Conservation (phyloP, 1,140 invertebrate genomes). For the Heliconius eleuchia region DNA sequence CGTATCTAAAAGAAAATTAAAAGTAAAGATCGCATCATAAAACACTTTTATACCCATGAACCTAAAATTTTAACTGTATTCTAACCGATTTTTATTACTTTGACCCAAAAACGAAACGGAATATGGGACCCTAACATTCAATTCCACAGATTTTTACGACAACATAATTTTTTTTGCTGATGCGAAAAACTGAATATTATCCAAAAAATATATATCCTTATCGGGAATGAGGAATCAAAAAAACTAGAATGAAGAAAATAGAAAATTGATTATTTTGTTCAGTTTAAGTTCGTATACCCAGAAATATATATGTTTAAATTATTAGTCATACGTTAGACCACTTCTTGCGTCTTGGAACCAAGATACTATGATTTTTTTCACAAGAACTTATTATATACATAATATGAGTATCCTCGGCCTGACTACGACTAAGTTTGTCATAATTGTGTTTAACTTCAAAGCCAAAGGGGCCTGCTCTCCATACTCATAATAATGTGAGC, state of each 20-base stretch:
- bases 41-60: slow-evolving; percentile 2
- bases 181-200: neutral
- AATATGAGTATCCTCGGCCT: slow-evolving; percentile 11
- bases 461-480: slow-evolving; percentile 19
- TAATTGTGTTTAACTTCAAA: slow-evolving; percentile 39
- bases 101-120: neutral
- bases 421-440: slow-evolving; percentile 29
- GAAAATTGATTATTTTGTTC: too few species aligned
- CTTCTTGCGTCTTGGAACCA: too few species aligned
- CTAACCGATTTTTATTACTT: slow-evolving; percentile 12
- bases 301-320: too few species aligned
- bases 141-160: neutral
- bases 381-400: neutral
- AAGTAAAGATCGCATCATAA: neutral
- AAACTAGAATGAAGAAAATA: too few species aligned
- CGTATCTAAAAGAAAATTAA: neutral
- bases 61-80: slow-evolving; percentile 6
- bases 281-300: too few species aligned
- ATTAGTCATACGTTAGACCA: neutral
- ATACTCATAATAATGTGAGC: slow-evolving; percentile 28
- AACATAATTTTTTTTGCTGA: slow-evolving; percentile 8
- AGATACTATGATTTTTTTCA: neutral
- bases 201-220: neutral
- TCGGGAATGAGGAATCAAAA: neutral
- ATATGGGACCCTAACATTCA: neutral